Evolutionary conservation across 2,797 vertebrate species (phyloP).

Genomic region (Varecia variegata): DNA sequence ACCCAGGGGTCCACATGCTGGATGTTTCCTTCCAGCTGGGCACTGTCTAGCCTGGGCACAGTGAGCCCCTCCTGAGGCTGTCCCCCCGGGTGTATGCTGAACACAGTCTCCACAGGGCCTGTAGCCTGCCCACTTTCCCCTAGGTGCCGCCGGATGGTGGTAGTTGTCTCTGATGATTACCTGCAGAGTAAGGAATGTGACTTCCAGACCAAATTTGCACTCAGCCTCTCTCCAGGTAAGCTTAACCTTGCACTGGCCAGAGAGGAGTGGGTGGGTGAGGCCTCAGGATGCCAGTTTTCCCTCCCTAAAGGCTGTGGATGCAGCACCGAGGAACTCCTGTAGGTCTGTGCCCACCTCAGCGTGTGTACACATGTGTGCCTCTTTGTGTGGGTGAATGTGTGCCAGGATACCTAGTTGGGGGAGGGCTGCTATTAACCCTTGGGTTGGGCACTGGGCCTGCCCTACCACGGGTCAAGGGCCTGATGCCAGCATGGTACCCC

Average conservation of each 20-base stretch:
- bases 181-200: constrained; percentile 95
- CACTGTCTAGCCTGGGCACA: not conserved
- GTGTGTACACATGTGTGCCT: not conserved
- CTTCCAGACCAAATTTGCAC: constrained; percentile 99
- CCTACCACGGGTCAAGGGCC: not conserved
- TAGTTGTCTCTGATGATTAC: constrained; percentile 97
- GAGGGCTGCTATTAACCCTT: not conserved
- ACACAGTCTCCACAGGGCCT: not conserved
- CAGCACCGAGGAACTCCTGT: not conserved
- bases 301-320: not conserved
- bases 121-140: not conserved
- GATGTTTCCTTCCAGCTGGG: not conserved
- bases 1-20: not conserved
- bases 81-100: not conserved
- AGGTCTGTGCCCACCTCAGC: not conserved
- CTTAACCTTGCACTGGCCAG: not conserved
- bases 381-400: not conserved
- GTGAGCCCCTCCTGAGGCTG: not conserved
- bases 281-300: not conserved
- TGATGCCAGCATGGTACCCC: not conserved
- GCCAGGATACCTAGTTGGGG: not conserved
- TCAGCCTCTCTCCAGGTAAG: constrained; percentile 96
- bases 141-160: constrained; percentile 98
- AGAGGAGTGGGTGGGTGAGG: not conserved
- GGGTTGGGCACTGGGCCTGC: not conserved